These are phyloP conservation scores for Limnephilus marmoratus DNA, from an alignment of 2,888 invertebrate genomes.

Conservation along the genomic window DNA sequence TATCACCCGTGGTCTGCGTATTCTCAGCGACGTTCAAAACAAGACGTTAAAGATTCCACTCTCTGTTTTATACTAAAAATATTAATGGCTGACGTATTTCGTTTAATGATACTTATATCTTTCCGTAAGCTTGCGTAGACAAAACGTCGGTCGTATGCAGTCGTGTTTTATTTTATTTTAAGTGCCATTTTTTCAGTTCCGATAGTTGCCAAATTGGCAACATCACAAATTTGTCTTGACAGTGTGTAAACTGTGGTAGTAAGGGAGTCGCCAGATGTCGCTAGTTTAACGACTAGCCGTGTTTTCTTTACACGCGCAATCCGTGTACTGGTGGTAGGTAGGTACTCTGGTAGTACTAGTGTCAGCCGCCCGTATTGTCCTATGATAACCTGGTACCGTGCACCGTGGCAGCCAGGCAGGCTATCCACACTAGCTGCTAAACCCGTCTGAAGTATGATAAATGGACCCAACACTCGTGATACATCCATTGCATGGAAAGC, in stretches of 20 bases:
- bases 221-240: slow-evolving; percentile 59
- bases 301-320: not conserved
- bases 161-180: slow-evolving; percentile 59
- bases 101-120: slow-evolving; percentile 38
- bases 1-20: not conserved
- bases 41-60: not conserved
- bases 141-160: slow-evolving; percentile 48
- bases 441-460: not conserved
- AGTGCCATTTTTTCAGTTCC: slow-evolving; percentile 56
- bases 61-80: slow-evolving; percentile 21
- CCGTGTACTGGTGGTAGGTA: not conserved
- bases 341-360: not conserved
- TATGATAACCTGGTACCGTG: not conserved
- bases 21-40: not conserved
- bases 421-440: too few relatives aligned
- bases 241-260: slow-evolving; percentile 55
- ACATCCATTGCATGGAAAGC: not conserved
- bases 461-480: not conserved
- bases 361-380: not conserved
- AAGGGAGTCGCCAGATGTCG: slow-evolving; percentile 59
- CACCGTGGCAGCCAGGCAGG: not conserved
- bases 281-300: slow-evolving; percentile 36
- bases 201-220: slow-evolving; percentile 60
- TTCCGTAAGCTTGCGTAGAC: slow-evolving; percentile 49
- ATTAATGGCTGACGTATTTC: slow-evolving; percentile 32